These are phyloP conservation scores for Heliconius cydno DNA, from an alignment of 2,888 invertebrate species.

Conservation along the genomic window DNA sequence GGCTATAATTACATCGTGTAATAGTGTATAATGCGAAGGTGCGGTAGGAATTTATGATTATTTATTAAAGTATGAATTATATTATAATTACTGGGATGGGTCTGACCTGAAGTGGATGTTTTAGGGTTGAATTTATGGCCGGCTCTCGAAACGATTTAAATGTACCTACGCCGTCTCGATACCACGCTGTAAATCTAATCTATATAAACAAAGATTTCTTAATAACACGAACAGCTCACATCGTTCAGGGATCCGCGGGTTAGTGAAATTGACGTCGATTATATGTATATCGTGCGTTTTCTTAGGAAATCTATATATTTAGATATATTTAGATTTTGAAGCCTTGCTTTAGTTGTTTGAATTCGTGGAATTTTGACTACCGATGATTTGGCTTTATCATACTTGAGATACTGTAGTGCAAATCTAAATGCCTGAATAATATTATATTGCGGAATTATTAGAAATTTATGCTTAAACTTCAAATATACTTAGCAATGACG, in stretches of 20 bases:
- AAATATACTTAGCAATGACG: neutral
- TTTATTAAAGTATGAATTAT: slow-evolving; percentile 84
- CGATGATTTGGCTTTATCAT: slow-evolving; percentile 5
- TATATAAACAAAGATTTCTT: slow-evolving; percentile 42
- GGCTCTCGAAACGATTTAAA: slow-evolving; percentile 77
- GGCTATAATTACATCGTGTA: slow-evolving; percentile 82
- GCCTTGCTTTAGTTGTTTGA: slow-evolving; percentile 20
- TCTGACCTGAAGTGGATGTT: slow-evolving; percentile 80
- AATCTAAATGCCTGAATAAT: neutral
- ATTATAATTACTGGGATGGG: slow-evolving; percentile 81
- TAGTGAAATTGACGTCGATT: slow-evolving; percentile 25
- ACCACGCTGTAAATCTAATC: slow-evolving; percentile 33
- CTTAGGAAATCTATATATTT: slow-evolving; percentile 22
- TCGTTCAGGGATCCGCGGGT: slow-evolving; percentile 26
- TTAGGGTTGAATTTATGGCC: slow-evolving; percentile 79
- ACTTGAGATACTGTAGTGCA: neutral
- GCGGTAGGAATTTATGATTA: slow-evolving; percentile 81
- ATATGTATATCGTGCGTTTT: slow-evolving; percentile 14
- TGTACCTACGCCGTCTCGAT: slow-evolving; percentile 53
- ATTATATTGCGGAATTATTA: neutral
- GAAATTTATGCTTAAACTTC: neutral
- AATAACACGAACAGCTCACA: slow-evolving; percentile 27
- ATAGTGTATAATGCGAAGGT: slow-evolving; percentile 78
- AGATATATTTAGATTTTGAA: neutral
- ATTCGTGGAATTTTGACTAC: slow-evolving; percentile 14